Conservation (phyloP, 2,113 vertebrate species). For the Mormyrus lacerda region DNA sequence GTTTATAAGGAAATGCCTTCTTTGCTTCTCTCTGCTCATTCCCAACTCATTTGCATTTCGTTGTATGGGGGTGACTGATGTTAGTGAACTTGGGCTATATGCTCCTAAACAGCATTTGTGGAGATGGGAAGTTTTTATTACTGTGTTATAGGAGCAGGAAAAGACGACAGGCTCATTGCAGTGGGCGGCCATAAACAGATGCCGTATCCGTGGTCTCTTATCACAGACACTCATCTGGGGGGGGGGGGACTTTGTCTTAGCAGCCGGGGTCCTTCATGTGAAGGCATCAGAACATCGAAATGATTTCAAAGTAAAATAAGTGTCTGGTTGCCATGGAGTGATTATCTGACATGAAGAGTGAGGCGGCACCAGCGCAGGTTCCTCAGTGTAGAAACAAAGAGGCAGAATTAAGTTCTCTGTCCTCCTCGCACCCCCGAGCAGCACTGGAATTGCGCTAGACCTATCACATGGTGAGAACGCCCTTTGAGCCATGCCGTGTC, state of each 20-base stretch:
- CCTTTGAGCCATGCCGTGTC: neutral
- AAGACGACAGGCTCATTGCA: neutral
- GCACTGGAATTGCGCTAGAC: neutral
- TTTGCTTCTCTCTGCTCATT: neutral
- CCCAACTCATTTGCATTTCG: neutral
- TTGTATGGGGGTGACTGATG: neutral
- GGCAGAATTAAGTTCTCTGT: neutral
- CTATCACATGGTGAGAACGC: neutral
- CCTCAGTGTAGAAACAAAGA: neutral
- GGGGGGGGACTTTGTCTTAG: neutral
- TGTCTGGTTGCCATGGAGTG: neutral
- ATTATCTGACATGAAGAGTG: neutral
- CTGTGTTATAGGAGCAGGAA: neutral
- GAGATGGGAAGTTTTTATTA: neutral
- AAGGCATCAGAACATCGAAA: neutral
- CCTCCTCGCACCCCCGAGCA: neutral
- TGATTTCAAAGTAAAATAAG: slow-evolving; percentile 10
- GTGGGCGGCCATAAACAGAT: too few species aligned
- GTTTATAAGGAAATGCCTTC: neutral
- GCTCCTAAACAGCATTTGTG: neutral
- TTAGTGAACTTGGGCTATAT: neutral
- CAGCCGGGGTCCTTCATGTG: neutral
- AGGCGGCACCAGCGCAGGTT: neutral
- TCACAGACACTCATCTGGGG: neutral
- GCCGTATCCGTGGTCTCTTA: neutral